Evolutionary conservation across 2,888 invertebrate genomes (phyloP), one percentile per base, ranked within the genome.

Genomic region (Fragum fragum): DNA sequence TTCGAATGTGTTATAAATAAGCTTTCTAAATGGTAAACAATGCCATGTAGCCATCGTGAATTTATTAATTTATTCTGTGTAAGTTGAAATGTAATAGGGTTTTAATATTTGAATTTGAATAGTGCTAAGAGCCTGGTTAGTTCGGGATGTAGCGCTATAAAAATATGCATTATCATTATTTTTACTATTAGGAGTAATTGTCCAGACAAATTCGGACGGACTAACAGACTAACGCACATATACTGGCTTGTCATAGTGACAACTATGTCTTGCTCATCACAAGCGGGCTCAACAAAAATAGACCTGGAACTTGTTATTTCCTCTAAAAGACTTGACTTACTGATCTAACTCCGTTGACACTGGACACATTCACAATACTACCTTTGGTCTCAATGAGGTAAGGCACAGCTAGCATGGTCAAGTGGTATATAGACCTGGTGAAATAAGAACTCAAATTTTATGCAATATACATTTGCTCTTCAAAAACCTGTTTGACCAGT

Each of bases 311-410:
- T 42, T 42, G 9, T 42, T 42, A 16, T 42, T 14, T 42, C 9
- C n/a, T n/a, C n/a, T n/a, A n/a, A n/a, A n/a, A n/a, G n/a, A n/a
- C 6, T 21, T 6, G 29, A 66, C 95, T 93, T 90, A 95, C 95
- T 53, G 99, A 96, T 91, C 98, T 95, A n/a, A 98, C 96, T 5
- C 99, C 99, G 91, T 97, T 97, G 0, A 99, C 98, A 94, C 98
- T 98, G 0, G 99, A 99, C 0, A 99, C 97, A 94, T 99, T 99
- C 0, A 99, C 98, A 63, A 94, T 92, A 71, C 78, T 91, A 18
- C 94, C 94, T 79, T 93, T 91, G 1, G 93, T 94, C 76, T 93
- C 96, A 1, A 97, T 95, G 29, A 99, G 95, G 95, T 98, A 96
- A 0, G 99, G 98, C 0, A 97, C 97, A 16, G 98, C 97, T 68